Evolutionary conservation across 2,888 invertebrate genomes (phyloP).

Genomic region (Homarus gammarus): DNA sequence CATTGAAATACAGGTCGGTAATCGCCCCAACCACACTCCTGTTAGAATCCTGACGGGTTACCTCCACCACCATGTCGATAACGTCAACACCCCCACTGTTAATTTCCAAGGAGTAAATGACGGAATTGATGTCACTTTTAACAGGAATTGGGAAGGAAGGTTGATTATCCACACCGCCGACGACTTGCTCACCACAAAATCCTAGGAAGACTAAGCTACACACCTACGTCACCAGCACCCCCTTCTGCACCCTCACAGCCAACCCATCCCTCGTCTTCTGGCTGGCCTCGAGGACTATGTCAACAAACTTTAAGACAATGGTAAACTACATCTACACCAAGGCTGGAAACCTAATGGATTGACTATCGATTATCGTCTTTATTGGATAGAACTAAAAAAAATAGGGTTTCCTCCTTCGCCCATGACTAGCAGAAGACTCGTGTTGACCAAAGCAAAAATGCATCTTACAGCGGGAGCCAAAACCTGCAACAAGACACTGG

Average conservation of each 20-base stretch:
- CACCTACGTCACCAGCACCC: too few relatives aligned
- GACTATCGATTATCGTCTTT: not conserved
- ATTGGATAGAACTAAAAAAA: not conserved
- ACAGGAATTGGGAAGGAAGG: not conserved
- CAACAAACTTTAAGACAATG: not conserved
- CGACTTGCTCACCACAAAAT: too few relatives aligned
- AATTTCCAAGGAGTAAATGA: too few relatives aligned
- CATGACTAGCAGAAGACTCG: not conserved
- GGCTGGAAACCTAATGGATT: not conserved
- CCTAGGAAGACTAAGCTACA: too few relatives aligned
- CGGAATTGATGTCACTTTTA: too few relatives aligned
- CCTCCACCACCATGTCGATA: too few relatives aligned
- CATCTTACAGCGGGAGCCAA: too few relatives aligned
- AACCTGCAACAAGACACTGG: too few relatives aligned
- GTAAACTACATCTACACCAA: not conserved
- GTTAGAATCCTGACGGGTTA: slow-evolving; percentile 9
- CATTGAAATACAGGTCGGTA: slow-evolving; percentile 50
- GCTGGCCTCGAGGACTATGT: not conserved
- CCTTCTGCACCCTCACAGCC: not conserved
- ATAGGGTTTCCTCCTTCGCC: not conserved
- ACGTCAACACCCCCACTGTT: too few relatives aligned
- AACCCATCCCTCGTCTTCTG: not conserved
- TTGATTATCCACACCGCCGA: not conserved
- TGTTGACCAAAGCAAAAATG: not conserved
- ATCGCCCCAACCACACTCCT: slow-evolving; percentile 34